Percentiles rank a stretch among this genome's conserved stretches.
These are phyloP conservation scores for Ylistrum balloti DNA, from an alignment of 1,140 invertebrate species.

Conservation along the genomic window DNA sequence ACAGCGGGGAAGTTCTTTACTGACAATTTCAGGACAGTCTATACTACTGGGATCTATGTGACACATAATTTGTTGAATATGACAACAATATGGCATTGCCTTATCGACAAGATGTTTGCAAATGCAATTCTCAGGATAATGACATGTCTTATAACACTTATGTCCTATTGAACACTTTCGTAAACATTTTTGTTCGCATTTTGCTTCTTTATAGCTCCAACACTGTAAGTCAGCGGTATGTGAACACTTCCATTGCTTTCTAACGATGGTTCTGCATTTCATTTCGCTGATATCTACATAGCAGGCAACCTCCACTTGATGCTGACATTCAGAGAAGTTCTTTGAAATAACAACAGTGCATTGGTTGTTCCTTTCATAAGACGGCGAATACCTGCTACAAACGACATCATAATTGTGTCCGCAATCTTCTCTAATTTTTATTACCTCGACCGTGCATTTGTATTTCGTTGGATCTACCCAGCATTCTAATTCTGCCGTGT, in stretches of 20 bases:
- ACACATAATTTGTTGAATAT: constrained; percentile 50
- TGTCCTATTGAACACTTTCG: not conserved
- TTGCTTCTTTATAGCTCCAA: not conserved
- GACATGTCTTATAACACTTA: not conserved
- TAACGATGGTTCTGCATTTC: not conserved
- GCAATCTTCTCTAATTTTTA: not conserved
- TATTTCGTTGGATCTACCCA: not conserved
- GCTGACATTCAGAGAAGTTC: not conserved
- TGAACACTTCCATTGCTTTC: not conserved
- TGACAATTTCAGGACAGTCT: not conserved
- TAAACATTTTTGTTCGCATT: not conserved
- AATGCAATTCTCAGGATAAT: not conserved
- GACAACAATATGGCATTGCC: constrained; percentile 55
- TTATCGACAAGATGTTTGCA: constrained; percentile 57
- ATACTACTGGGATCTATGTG: not conserved
- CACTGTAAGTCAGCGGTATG: not conserved
- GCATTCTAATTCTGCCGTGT: not conserved
- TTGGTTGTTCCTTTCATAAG: not conserved
- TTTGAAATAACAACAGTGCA: not conserved
- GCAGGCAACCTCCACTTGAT: not conserved
- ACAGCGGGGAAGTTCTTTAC: not conserved
- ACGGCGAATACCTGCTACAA: not conserved
- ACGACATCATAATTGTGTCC: not conserved
- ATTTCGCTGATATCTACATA: not conserved
- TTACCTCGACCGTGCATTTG: not conserved